Conservation (phyloP, 2,113 vertebrate genomes). For the Tetrax tetrax region DNA sequence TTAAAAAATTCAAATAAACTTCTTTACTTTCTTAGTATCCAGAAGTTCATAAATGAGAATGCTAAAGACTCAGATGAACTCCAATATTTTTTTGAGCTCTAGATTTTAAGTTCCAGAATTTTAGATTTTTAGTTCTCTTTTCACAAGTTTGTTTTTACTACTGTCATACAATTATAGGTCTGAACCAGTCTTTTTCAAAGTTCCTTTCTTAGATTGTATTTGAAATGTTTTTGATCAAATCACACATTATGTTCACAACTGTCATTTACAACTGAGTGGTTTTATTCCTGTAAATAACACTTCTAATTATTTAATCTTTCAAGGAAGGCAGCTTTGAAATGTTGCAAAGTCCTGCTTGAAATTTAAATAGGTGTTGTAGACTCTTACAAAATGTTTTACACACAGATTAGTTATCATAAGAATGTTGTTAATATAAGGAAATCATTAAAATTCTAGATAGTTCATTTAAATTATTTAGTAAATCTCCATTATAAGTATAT, state of each 20-base stretch:
- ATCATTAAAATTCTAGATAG: background rate
- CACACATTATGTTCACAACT: background rate
- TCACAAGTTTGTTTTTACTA: background rate
- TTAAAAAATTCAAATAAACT: background rate
- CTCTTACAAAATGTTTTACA: background rate
- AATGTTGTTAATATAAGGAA: background rate
- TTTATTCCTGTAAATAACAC: slow-evolving; percentile 8
- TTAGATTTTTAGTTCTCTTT: background rate
- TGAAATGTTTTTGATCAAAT: slow-evolving; percentile 10
- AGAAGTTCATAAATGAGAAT: background rate
- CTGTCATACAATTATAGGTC: background rate
- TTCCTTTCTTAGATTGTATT: background rate
- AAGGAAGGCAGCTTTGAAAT: background rate
- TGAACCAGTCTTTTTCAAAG: background rate
- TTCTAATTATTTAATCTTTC: slow-evolving; percentile 33
- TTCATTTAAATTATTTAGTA: background rate
- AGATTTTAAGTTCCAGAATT: no score
- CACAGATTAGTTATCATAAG: background rate
- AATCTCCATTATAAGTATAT: background rate
- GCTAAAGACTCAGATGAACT: background rate
- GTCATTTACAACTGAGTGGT: background rate
- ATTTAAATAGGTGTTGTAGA: background rate
- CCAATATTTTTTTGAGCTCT: background rate
- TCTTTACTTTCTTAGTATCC: background rate
- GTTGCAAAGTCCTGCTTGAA: background rate